Evolutionary conservation across 2,888 invertebrate species (phyloP).

Genomic region (Acanthococcus lagerstroemiae): DNA sequence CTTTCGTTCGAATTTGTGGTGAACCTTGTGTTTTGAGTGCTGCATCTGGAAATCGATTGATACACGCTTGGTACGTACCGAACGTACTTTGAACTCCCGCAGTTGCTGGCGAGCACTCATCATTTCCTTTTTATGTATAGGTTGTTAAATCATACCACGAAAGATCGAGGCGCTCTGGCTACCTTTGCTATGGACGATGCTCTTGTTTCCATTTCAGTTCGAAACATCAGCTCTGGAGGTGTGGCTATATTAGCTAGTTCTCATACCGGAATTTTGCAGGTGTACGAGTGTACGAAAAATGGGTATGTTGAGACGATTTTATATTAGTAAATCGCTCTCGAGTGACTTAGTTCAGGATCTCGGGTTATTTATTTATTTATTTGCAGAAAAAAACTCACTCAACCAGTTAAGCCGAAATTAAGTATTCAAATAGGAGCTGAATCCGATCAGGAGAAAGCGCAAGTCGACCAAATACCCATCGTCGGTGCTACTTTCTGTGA

Average conservation of each 20-base stretch:
- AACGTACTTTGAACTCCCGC: not conserved
- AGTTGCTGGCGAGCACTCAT: not conserved
- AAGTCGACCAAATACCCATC: conserved; percentile 15
- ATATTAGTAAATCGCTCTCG: not conserved
- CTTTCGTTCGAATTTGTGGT: conserved; percentile 13
- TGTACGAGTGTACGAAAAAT: conserved; percentile 17
- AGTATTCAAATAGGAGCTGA: conserved; percentile 21
- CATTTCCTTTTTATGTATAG: not conserved
- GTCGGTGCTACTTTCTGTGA: conserved; percentile 9
- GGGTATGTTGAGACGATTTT: conserved; percentile 3
- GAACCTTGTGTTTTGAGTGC: conserved; percentile 22
- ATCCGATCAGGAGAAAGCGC: conserved; percentile 11
- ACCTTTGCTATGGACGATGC: conserved; percentile 14
- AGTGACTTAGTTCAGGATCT: too few relatives aligned
- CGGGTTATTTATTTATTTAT: too few relatives aligned
- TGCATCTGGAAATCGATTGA: conserved; percentile 5
- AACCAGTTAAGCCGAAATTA: conserved; percentile 21
- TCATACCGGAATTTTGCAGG: conserved; percentile 20
- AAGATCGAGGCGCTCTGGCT: conserved; percentile 16
- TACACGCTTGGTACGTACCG: conserved; percentile 8
- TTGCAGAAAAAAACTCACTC: conserved; percentile 11
- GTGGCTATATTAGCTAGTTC: conserved; percentile 11
- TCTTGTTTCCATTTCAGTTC: conserved; percentile 9
- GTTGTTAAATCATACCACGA: not conserved
- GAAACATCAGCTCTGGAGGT: not conserved